Evolutionary conservation across 2,797 vertebrate species (phyloP), one percentile per base, ranked within the genome.

Genomic region (Merluccius polli): DNA sequence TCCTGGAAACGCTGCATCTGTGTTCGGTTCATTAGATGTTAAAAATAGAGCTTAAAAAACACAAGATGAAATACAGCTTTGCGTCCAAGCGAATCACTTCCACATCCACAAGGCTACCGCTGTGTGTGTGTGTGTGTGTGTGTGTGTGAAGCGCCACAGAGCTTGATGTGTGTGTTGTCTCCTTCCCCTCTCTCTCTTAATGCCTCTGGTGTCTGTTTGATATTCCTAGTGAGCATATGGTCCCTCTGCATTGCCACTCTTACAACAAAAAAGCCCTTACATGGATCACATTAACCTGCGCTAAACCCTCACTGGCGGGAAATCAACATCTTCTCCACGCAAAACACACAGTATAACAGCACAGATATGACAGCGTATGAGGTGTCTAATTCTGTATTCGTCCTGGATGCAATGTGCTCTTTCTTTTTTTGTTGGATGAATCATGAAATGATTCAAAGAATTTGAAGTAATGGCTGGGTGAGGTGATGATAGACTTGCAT

Each of bases 201-300:
- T 68, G 65, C 65, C 73, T 78, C 41, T 78, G 73, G 87, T 83
- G 73, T 78, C 41, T 79, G 73, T 87, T 83, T 82, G 76, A 84
- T 85, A 69, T 80, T 73, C 75, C 83, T 72, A 38, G 41, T 65
- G 75, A 81, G 82, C 81, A 91, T 89, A 84, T 88, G 82, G 81
- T 87, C 73, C 73, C 30, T 75, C 68, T 75, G 70, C 75, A 75
- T 70, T 82, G 80, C 81, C 87, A 88, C 75, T 72, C 65, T 52
- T 81, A 77, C 71, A 75, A 75, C 33, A 83, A 71, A 15, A 76
- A 72, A 77, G 30, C 21, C 44, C 69, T 77, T 74, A 74, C 38
- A 76, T n/a, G n/a, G 52, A 79, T 78, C 36, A 73, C 9, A 11
- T 44, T n/a, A 52, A 63, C 11, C 21, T 73, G 12, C 48, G 70